Evolutionary conservation across 2,113 vertebrate genomes (phyloP).

Genomic region (Vidua chalybeata): DNA sequence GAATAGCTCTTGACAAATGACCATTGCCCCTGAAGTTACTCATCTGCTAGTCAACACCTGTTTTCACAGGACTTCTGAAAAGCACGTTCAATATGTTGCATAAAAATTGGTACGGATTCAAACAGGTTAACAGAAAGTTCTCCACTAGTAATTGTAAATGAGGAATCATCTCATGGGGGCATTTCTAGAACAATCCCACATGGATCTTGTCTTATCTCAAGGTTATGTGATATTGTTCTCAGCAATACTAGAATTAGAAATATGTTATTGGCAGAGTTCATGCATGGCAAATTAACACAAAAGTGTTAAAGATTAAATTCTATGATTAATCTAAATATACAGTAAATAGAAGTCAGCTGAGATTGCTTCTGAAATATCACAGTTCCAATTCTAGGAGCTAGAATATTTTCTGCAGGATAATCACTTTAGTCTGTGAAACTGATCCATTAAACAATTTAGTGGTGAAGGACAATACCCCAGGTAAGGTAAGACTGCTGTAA

Average conservation of each 20-base stretch:
- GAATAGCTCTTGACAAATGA: not conserved
- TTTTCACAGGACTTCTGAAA: not conserved
- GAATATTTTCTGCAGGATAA: not conserved
- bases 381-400: not conserved
- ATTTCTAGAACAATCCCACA: slow-evolving; percentile 33
- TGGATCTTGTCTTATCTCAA: not conserved
- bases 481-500: not conserved
- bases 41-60: not conserved
- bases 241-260: not conserved
- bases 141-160: not conserved
- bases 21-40: not conserved
- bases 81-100: not conserved
- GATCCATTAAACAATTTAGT: not conserved
- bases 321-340: not conserved
- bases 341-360: not conserved
- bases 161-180: not conserved
- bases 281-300: not conserved
- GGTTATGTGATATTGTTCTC: not conserved
- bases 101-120: not conserved
- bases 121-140: not conserved
- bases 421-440: not conserved
- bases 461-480: not conserved
- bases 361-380: not conserved
- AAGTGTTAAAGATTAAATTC: not conserved
- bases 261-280: not conserved